Evolutionary conservation across 2,113 vertebrate species (phyloP), one percentile per base, ranked within the genome.

Genomic region (Callipepla squamata): DNA sequence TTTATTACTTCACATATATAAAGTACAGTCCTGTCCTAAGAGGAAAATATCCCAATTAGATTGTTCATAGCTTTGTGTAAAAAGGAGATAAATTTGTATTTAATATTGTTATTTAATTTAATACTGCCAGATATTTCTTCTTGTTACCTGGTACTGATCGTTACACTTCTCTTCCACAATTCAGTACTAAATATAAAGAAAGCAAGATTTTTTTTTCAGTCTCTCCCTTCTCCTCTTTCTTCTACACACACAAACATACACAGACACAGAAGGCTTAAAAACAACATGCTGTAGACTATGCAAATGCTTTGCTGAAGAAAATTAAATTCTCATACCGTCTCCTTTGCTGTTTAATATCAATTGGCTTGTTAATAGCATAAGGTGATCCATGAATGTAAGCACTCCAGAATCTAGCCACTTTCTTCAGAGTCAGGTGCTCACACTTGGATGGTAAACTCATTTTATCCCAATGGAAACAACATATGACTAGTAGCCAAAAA

Each of bases 261-360:
- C 8, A 53, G 28, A 53, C 26, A 73, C 30, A 73, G 36, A 85
- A 68, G 11, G 10, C 48, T 89, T 81, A 89, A 93, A 85, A 92
- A 61, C 55, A 93, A 67, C 51, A 89, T 92, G 50, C 65, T 90
- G 34, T 65, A 80, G 75, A 83, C 15, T 91, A 63, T 32, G 74
- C 58, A 93, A 83, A 88, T 10, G 36, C 62, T 95, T 90, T 76
- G 78, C 66, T 78, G 74, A 97, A 87, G 76, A 93, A 93, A 68
- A 96, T 97, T 93, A 69, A 93, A 97, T 44, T 91, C 68, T 87
- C 78, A 98, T 99, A 99, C 98, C 98, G 91, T 98, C 97, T 98
- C 96, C 97, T 98, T 94, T 98, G 98, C 59, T 98, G 98, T 94
- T 99, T 99, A 98, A 99, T 99, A 98, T 99, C 99, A 97, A 99